Evolutionary conservation across 1,140 invertebrate genomes (phyloP), one percentile per base, ranked within the genome.

Genomic region (Cataglyphis hispanica): DNA sequence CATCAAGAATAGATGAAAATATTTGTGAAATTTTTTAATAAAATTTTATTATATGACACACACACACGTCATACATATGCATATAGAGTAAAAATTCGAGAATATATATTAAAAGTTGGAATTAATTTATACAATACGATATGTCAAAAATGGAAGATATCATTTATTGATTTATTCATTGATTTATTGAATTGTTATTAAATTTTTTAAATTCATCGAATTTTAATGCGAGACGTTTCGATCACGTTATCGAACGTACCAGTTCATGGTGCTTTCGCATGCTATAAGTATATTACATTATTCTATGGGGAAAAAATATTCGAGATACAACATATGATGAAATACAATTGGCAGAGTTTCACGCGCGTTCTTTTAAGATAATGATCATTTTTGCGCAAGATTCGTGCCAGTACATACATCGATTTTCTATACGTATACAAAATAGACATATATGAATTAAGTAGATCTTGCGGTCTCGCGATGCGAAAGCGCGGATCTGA

Each of bases 401-500:
- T 74, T 4, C 27, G 11, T 25, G 50, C 16, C 25, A 19, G 67
- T 66, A 22, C 31, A 50, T 46, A 22, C 13, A 16, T 8, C 16
- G 76, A 80, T 67, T 80, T 40, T 80, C 19, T 22, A 69, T 25
- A 7, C 2, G 76, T 31, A 3, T 31, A n/a, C n/a, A 31, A 31
- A 31, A 31, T 31, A 31, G 31, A 31, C 31, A 31, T 31, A 31
- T 31, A 2, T n/a, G n/a, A n/a, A n/a, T n/a, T n/a, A 2, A 37
- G n/a, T 31, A 50, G 61, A 77, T 64, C 22, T 61, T 46, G 40
- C 25, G 67, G 22, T 27, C 13, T 34, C 61, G 76, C 16, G 31
- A 19, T 56, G 60, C 58, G 84, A 78, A 22, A 78, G 22, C 37
- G n/a, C n/a, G 37, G n/a, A 81, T 85, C 43, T 37, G 34, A n/a